Percentiles rank a stretch among this genome's conserved stretches.
Conservation (phyloP, 2,888 invertebrate genomes). For the Standfussiana lucernea region DNA sequence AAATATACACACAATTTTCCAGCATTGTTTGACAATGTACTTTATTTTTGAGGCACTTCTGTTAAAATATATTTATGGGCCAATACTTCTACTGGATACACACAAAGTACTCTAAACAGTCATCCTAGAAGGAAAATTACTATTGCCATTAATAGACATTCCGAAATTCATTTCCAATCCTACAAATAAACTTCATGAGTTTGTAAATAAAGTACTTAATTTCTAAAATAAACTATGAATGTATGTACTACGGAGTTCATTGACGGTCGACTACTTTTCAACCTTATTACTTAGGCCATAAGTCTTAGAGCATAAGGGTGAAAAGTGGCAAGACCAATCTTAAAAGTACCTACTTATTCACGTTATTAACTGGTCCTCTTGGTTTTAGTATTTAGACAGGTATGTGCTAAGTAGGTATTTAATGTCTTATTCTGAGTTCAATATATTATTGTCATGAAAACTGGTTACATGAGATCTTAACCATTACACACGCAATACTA, state of each 20-base stretch:
- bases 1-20: neutral
- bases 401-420: slow-evolving; percentile 30
- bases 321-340: too few species aligned
- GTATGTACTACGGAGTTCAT: too few species aligned
- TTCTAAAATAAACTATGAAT: slow-evolving; percentile 6
- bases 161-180: slow-evolving; percentile 19
- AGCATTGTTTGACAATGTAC: slow-evolving; percentile 13
- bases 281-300: too few species aligned
- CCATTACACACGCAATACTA: slow-evolving; percentile 7
- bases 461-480: slow-evolving; percentile 27
- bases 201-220: slow-evolving; percentile 37
- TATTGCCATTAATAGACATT: slow-evolving; percentile 12
- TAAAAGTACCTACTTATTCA: slow-evolving; percentile 26
- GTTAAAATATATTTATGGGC: neutral
- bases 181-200: slow-evolving; percentile 19
- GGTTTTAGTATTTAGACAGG: slow-evolving; percentile 44
- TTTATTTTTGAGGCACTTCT: slow-evolving; percentile 50
- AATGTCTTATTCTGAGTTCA: slow-evolving; percentile 24
- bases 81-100: slow-evolving; percentile 33
- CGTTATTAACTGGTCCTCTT: slow-evolving; percentile 44
- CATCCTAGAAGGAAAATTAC: slow-evolving; percentile 26
- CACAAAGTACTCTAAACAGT: slow-evolving; percentile 23
- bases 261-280: too few species aligned
- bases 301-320: too few species aligned
- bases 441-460: slow-evolving; percentile 41